Percentiles rank a stretch among this genome's conserved stretches.
Evolutionary conservation across 2,113 vertebrate species (phyloP).

Genomic region (Arvicanthis niloticus): DNA sequence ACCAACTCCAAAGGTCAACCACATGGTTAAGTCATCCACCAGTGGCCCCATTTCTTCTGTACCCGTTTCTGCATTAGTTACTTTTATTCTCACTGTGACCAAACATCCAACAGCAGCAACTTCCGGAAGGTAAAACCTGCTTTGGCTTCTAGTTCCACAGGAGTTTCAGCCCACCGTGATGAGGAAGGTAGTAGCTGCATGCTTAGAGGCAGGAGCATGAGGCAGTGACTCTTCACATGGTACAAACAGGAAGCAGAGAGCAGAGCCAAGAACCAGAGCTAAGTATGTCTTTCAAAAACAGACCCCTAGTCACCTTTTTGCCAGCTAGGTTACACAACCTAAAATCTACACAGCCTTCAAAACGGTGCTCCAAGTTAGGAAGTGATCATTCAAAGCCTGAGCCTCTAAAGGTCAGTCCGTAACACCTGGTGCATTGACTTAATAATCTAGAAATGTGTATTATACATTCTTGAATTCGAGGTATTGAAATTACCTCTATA

Average conservation of each 20-base stretch:
- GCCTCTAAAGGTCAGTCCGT: neutral
- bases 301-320: neutral
- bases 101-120: neutral
- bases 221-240: too few species aligned
- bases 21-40: neutral
- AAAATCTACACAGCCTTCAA: neutral
- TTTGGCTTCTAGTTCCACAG: neutral
- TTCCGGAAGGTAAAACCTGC: neutral
- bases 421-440: neutral
- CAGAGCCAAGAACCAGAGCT: neutral
- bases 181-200: neutral
- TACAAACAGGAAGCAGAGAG: neutral
- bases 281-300: neutral
- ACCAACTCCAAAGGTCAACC: neutral
- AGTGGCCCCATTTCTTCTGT: neutral
- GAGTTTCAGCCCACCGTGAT: neutral
- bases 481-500: neutral
- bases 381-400: neutral
- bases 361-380: neutral
- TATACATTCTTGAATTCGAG: neutral
- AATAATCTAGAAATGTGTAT: neutral
- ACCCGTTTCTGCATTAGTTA: neutral
- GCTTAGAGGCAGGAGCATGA: neutral
- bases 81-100: neutral
- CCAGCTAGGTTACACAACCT: neutral